Evolutionary conservation across 2,113 vertebrate genomes (phyloP), one percentile per base, ranked within the genome.

Genomic region (Phainopepla nitens): DNA sequence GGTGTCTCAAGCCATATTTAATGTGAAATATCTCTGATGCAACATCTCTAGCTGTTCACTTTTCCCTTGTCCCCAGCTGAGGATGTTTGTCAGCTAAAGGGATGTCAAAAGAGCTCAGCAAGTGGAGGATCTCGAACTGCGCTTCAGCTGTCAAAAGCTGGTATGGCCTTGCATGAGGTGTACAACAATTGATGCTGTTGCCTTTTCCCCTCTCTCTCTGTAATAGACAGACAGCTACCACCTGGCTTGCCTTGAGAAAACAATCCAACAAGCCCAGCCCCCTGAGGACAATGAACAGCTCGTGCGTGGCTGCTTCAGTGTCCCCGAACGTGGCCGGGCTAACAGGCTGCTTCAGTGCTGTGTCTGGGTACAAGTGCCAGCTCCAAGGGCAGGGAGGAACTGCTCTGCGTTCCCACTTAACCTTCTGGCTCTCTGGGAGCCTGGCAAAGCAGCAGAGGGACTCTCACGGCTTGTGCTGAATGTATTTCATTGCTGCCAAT

Each of bases 281-380:
- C 15, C 44, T 22, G 54, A 56, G 60, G 60, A 23, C n/a, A n/a
- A n/a, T n/a, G n/a, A n/a, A n/a, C n/a, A n/a, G n/a, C n/a, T n/a
- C n/a, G n/a, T n/a, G n/a, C n/a, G n/a, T n/a, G n/a, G 61, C 49
- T 13, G 23, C 28, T 77, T 28, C 1, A 0, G 31, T 73, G 2
- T 15, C 60, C 39, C 58, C 5, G 9, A 20, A 22, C 0, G 1
- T 1, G 2, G 17, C 53, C 2, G 5, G 58, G 8, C n/a, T 62
- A 17, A n/a, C 41, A 39, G 41, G 9, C 47, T 31, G 3, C 2
- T 19, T 44, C 65, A 6, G 0, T 22, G 49, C 57, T 29, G 12
- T 49, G 24, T 53, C 27, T 70, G 20, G 23, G 6, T 13, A 42
- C 12, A 19, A 33, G 49, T 6, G 10, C 57, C 8, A 8, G 5